Base-by-base conservation (phyloP, 2,888 invertebrate genomes). In the Exephanes ischioxanthus region DNA sequence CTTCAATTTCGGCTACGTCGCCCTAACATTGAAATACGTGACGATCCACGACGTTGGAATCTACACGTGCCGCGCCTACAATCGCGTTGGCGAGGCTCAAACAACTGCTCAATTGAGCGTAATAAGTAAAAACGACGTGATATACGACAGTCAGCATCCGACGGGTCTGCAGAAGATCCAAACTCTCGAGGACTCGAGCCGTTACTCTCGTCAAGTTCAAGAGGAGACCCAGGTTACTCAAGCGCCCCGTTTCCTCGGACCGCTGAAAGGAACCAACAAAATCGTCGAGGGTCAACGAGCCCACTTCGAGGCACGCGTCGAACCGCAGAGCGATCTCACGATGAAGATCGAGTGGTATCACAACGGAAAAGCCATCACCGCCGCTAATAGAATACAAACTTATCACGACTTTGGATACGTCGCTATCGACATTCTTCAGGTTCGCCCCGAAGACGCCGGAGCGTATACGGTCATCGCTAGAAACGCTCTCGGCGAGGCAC, bases 321-420 rank as follows among this genome's bases (percentile, higher is more conserved):
- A 98, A 92, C 99, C 99, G 0, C 97, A 98, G 94, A 98, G 97
- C 92, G 99, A 99, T 94, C 96, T 98, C 41, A 97, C 97, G 26
- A 97, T 99, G 97, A 96, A 96, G 91, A 97, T 98, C 86, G 99
- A 99, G 94, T 99, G 99, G 99, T 99, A 98, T 93, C 98, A 98
- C 92, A 99, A 99, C 94, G 99, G 98, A 77, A 97, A 97, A 93
- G 97, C 98, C 86, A 97, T 99, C 84, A 97, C 97, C 92, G 96
- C 97, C 84, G 98, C 98, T 53, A 98, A 97, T 92, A 96, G 99
- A 89, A 99, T 98, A 92, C 98, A 98, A 94, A 98, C 98, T 9
- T 98, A 98, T 93, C 97, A 99, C 91, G 99, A 99, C 94, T 99
- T 99, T 94, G 99, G 99, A 83, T 99, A 99, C 93, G 99, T 99